These are phyloP conservation scores for Trachymyrmex cornetzi DNA, from an alignment of 1,140 invertebrate species.

Conservation along the genomic window DNA sequence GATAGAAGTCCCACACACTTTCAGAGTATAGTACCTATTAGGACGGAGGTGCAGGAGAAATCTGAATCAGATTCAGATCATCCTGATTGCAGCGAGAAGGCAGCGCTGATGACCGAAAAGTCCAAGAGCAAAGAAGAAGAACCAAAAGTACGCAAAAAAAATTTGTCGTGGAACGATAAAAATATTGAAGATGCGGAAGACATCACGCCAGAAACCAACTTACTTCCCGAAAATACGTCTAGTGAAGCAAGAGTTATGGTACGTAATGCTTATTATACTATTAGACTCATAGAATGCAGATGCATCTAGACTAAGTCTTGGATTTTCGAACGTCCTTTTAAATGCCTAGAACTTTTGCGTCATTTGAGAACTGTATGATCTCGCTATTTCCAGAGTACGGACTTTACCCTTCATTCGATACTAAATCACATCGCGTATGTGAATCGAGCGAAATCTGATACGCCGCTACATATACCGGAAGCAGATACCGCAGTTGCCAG, in stretches of 20 bases:
- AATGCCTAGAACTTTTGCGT: neutral
- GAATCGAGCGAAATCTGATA: constrained; percentile 86
- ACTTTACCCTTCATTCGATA: constrained; percentile 87
- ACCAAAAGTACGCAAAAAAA: constrained; percentile 81
- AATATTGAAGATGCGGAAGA: constrained; percentile 81
- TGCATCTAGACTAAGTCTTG: neutral
- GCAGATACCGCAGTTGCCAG: constrained; percentile 82
- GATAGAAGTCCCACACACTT: constrained; percentile 82
- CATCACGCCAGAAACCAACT: constrained; percentile 83
- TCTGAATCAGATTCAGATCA: constrained; percentile 84
- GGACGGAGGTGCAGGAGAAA: constrained; percentile 79
- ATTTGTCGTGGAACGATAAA: constrained; percentile 82
- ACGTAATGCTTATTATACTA: neutral
- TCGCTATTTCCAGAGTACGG: constrained; percentile 72
- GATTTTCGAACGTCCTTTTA: neutral
- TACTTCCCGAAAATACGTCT: constrained; percentile 79
- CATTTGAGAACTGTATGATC: neutral
- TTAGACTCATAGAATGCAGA: neutral
- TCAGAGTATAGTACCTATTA: constrained; percentile 74
- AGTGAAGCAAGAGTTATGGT: constrained; percentile 76
- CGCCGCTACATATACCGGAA: constrained; percentile 82
- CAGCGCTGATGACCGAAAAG: constrained; percentile 81
- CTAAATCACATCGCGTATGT: constrained; percentile 89
- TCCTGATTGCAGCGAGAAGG: constrained; percentile 83
- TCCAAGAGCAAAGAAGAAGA: constrained; percentile 76